Percentiles rank a stretch among this genome's conserved stretches.
Evolutionary conservation across 2,888 invertebrate species (phyloP).

Genomic region (Diabrotica balteata): DNA sequence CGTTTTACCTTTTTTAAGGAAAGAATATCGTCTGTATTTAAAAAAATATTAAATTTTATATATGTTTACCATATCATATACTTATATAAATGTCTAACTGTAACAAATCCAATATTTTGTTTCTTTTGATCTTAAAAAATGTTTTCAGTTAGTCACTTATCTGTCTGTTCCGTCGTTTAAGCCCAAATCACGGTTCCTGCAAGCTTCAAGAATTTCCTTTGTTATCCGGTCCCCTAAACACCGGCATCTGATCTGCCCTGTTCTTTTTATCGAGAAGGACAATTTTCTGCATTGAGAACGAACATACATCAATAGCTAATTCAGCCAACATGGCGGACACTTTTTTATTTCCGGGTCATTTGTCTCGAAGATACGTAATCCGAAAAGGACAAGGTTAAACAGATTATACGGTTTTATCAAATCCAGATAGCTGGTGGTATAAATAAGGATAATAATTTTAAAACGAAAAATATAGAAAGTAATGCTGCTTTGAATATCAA

Average conservation of each 20-base stretch:
- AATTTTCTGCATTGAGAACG: slow-evolving; percentile 22
- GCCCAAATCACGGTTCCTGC: background rate
- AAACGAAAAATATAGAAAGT: background rate
- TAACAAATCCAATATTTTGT: too few species aligned
- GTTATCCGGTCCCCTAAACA: slow-evolving; percentile 22
- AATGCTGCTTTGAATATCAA: background rate
- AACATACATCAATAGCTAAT: slow-evolving; percentile 28
- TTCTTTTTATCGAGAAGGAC: slow-evolving; percentile 16
- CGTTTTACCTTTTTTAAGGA: too few species aligned
- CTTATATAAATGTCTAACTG: too few species aligned
- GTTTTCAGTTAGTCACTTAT: slow-evolving; percentile 7
- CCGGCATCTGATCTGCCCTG: slow-evolving; percentile 6
- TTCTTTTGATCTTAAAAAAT: slow-evolving; percentile 1
- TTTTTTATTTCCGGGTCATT: slow-evolving; percentile 30
- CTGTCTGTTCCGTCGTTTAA: background rate
- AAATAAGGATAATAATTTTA: slow-evolving; percentile 2
- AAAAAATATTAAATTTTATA: too few species aligned
- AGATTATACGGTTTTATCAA: slow-evolving; percentile 22
- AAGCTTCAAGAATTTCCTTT: slow-evolving; percentile 17
- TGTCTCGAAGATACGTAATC: slow-evolving; percentile 23
- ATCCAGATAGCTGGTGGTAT: background rate
- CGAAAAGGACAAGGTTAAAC: slow-evolving; percentile 27
- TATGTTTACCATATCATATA: too few species aligned
- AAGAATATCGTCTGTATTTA: too few species aligned
- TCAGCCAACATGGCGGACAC: slow-evolving; percentile 23